Evolutionary conservation across 2,113 vertebrate species (phyloP).

Genomic region (Anser cygnoides): DNA sequence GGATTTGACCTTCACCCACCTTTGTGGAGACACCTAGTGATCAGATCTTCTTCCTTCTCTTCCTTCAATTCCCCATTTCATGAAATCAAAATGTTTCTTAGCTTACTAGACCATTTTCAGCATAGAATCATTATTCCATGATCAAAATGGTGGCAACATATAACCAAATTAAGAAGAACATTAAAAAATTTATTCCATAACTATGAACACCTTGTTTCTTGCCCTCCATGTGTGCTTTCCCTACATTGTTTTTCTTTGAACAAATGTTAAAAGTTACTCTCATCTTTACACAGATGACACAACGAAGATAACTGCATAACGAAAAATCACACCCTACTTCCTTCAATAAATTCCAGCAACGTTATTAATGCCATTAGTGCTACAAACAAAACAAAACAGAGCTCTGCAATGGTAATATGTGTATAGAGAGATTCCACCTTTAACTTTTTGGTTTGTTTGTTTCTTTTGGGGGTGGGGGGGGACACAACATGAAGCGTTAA

Average conservation of each 20-base stretch:
- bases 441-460: neutral
- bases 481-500: neutral
- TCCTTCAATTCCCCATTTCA: neutral
- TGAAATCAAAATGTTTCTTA: neutral
- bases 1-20: neutral
- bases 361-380: neutral
- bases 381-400: neutral
- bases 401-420: neutral
- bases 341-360: neutral
- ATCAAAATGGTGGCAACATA: neutral
- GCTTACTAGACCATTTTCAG: neutral
- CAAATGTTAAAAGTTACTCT: neutral
- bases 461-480: neutral
- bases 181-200: neutral
- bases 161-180: neutral
- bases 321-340: neutral
- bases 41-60: neutral
- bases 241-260: neutral
- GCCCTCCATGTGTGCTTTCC: neutral
- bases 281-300: neutral
- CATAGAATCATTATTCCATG: neutral
- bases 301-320: neutral
- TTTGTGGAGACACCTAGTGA: neutral
- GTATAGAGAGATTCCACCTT: neutral
- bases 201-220: neutral